Evolutionary conservation across 2,888 invertebrate species (phyloP).

Genomic region (Athrips mouffetella): DNA sequence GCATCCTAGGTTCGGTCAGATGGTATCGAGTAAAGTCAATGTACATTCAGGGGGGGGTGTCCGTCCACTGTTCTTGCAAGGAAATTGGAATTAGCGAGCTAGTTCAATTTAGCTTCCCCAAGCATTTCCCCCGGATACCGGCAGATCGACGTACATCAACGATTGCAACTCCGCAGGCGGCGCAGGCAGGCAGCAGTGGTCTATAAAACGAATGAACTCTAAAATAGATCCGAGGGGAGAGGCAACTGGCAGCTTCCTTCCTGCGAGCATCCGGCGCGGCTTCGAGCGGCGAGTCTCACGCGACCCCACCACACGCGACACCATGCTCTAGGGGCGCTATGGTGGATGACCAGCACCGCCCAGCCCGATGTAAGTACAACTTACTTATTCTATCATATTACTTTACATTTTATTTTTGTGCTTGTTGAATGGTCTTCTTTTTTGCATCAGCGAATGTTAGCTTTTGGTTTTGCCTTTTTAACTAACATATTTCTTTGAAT

Average conservation of each 20-base stretch:
- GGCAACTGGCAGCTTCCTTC: slow-evolving; percentile 77
- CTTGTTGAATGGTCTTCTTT: too few relatives aligned
- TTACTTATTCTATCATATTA: too few relatives aligned
- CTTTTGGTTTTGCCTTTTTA: too few relatives aligned
- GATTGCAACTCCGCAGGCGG: slow-evolving; percentile 19
- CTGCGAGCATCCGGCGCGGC: slow-evolving; percentile 73
- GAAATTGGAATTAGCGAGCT: not conserved
- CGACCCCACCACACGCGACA: slow-evolving; percentile 38
- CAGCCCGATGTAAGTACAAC: not conserved
- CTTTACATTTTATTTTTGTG: too few relatives aligned
- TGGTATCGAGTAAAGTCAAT: too few relatives aligned
- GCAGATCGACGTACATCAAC: slow-evolving; percentile 4
- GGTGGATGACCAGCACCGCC: slow-evolving; percentile 33
- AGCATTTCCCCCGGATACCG: slow-evolving; percentile 13
- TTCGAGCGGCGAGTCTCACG: slow-evolving; percentile 74
- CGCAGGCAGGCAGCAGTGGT: slow-evolving; percentile 29
- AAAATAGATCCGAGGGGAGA: slow-evolving; percentile 75
- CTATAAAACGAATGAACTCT: slow-evolving; percentile 64
- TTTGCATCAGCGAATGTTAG: too few relatives aligned
- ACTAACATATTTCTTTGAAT: too few relatives aligned
- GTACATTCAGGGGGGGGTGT: too few relatives aligned
- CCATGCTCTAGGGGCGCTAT: slow-evolving; percentile 18
- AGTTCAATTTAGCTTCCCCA: not conserved
- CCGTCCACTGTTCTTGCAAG: not conserved
- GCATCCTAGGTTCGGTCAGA: too few relatives aligned